Conservation (phyloP, 2,113 vertebrate species). For the Picathartes gymnocephalus region DNA sequence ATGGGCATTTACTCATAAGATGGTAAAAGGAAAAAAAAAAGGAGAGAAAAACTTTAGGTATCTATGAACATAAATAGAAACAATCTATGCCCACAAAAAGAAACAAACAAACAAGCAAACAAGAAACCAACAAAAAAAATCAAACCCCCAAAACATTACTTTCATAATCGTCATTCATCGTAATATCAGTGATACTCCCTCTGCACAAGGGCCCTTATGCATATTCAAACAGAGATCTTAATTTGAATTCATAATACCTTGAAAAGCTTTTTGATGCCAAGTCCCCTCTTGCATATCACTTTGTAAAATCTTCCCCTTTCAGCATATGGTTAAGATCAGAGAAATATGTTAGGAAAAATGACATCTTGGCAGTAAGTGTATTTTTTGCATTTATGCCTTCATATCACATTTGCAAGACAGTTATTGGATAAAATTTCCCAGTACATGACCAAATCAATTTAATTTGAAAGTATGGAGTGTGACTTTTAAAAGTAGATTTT, state of each 20-base stretch:
- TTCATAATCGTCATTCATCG: background rate
- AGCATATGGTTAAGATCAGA: slow-evolving; percentile 48
- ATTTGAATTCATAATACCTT: slow-evolving; percentile 42
- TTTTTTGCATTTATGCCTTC: background rate
- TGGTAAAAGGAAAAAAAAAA: background rate
- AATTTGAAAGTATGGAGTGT: background rate
- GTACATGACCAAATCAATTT: background rate
- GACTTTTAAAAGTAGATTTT: background rate
- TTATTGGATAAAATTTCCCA: background rate
- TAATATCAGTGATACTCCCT: background rate
- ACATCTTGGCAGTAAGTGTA: background rate
- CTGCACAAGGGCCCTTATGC: background rate
- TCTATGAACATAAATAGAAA: background rate
- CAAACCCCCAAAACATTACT: background rate
- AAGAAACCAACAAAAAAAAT: background rate
- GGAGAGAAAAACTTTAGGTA: background rate
- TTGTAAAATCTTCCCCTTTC: slow-evolving; percentile 25
- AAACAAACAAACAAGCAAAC: background rate
- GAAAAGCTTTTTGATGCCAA: slow-evolving; percentile 26
- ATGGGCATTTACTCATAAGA: background rate
- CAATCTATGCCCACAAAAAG: background rate
- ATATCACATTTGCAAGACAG: background rate
- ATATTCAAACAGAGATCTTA: slow-evolving; percentile 20
- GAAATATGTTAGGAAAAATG: background rate
- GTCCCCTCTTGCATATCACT: background rate